These are phyloP conservation scores for Trichonephila inaurata DNA, from an alignment of 1,140 invertebrate species.

Conservation along the genomic window DNA sequence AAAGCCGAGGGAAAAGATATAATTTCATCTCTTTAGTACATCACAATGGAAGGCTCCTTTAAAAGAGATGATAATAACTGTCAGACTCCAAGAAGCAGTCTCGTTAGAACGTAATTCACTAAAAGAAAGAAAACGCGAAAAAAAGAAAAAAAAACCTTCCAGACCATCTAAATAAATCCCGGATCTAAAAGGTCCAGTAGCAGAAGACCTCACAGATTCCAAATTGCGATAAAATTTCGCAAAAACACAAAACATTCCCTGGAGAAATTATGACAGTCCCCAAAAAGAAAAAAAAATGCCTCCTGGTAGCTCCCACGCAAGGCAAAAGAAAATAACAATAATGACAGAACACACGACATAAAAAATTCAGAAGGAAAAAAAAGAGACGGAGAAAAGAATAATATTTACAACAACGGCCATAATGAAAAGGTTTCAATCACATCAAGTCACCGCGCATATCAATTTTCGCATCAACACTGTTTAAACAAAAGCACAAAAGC, in stretches of 20 bases:
- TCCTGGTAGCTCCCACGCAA: conserved; percentile 19
- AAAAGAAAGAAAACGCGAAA: not conserved
- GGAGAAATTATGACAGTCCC: not conserved
- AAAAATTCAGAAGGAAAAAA: not conserved
- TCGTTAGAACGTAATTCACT: not conserved
- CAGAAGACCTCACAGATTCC: not conserved
- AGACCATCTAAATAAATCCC: not conserved
- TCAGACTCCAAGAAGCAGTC: not conserved
- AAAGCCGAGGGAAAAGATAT: too few species aligned
- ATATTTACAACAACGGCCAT: conserved; percentile 28
- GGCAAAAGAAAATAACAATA: not conserved
- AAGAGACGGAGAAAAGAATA: not conserved
- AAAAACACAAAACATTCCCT: not conserved
- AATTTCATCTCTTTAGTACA: not conserved
- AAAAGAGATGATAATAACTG: not conserved
- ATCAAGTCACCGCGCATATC: not conserved
- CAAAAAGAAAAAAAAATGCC: not conserved
- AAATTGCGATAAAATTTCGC: not conserved
- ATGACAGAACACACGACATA: not conserved
- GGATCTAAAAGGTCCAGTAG: conserved; percentile 7
- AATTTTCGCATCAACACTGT: conserved; percentile 68
- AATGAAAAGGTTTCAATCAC: conserved; percentile 49
- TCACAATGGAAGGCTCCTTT: not conserved
- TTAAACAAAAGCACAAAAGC: conserved; percentile 53
- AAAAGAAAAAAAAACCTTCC: not conserved